A percentile compares a stretch with the other conserved stretches of the same genome.
Conservation (phyloP, 2,888 invertebrate species). For the Ferdinandea cuprea region DNA sequence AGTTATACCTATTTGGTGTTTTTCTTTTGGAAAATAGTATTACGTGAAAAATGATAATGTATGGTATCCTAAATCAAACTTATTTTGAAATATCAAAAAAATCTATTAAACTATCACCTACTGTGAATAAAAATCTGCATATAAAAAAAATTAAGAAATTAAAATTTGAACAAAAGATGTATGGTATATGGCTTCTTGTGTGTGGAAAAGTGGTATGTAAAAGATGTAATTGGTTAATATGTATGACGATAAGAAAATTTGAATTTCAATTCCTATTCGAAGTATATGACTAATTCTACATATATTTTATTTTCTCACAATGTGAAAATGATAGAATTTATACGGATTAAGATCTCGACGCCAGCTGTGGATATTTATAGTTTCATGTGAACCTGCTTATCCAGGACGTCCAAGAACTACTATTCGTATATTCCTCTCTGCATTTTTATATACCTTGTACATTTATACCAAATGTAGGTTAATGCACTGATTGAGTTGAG, state of each 20-base stretch:
- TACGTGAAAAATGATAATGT: not conserved
- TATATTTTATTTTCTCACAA: not conserved
- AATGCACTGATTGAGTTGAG: not conserved
- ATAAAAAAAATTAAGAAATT: not conserved
- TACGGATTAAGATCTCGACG: not conserved
- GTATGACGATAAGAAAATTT: not conserved
- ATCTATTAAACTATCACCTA: too few species aligned
- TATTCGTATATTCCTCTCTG: not conserved
- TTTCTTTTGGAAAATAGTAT: not conserved
- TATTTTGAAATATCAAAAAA: too few species aligned
- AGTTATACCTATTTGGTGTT: not conserved
- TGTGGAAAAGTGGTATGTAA: not conserved
- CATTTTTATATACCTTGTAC: not conserved
- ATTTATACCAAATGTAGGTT: not conserved
- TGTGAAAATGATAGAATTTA: not conserved
- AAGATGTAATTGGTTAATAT: not conserved
- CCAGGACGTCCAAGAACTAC: not conserved
- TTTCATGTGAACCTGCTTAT: not conserved
- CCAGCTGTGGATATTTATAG: not conserved
- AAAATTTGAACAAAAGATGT: not conserved
- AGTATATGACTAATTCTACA: not conserved
- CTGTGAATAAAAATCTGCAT: too few species aligned
- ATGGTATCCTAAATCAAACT: not conserved
- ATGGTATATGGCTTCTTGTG: not conserved
- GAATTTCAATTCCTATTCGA: not conserved